Evolutionary conservation across 2,888 invertebrate species (phyloP).

Genomic region (Spilosoma lubricipeda): DNA sequence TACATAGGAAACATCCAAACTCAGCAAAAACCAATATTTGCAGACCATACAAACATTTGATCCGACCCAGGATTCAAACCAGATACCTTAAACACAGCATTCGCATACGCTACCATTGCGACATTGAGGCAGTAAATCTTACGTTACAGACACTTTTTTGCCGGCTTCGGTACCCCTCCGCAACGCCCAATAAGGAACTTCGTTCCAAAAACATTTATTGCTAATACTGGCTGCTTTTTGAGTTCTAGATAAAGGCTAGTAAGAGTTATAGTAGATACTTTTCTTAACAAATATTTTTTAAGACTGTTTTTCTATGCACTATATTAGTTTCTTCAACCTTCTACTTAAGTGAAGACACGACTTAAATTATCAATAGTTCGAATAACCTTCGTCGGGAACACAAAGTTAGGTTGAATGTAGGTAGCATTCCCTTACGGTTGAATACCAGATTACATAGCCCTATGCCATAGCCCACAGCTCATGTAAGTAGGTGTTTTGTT

Average conservation of each 20-base stretch:
- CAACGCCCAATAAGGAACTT: too few relatives aligned
- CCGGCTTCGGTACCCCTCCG: too few relatives aligned
- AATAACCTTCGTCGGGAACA: not conserved
- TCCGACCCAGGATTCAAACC: too few relatives aligned
- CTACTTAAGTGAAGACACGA: not conserved
- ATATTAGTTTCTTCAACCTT: not conserved
- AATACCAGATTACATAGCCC: not conserved
- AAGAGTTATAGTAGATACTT: not conserved
- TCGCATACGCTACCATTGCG: too few relatives aligned
- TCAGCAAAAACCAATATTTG: too few relatives aligned
- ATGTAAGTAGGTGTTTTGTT: not conserved
- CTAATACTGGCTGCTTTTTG: not conserved
- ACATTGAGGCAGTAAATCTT: too few relatives aligned
- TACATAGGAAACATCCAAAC: too few relatives aligned
- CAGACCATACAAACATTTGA: too few relatives aligned
- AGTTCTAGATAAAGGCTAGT: not conserved
- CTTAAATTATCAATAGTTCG: slow-evolving; percentile 1
- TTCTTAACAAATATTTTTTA: not conserved
- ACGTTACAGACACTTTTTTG: too few relatives aligned
- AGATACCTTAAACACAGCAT: too few relatives aligned
- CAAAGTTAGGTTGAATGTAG: not conserved
- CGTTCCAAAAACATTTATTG: too few relatives aligned
- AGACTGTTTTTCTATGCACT: not conserved
- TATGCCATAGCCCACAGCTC: not conserved
- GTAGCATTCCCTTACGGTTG: not conserved